Conservation (phyloP, 2,888 invertebrate genomes). For the Pandemis heparana region DNA sequence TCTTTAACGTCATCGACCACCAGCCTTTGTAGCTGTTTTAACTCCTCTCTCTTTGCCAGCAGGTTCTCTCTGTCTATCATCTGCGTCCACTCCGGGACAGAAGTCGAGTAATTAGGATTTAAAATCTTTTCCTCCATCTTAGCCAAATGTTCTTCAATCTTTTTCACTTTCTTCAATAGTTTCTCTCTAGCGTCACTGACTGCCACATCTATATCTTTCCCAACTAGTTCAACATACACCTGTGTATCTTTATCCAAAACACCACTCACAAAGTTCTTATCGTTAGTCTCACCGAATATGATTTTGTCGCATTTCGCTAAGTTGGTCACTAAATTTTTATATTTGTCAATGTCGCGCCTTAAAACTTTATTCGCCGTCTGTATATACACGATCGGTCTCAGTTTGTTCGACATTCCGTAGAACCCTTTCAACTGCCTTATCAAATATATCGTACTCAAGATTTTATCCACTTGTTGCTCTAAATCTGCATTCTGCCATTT, state of each 20-base stretch:
- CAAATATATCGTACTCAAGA: slow-evolving; percentile 75
- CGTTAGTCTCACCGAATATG: slow-evolving; percentile 50
- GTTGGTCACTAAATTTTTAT: slow-evolving; percentile 56
- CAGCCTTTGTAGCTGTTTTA: slow-evolving; percentile 69
- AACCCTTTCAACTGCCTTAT: slow-evolving; percentile 85
- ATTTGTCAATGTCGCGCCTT: slow-evolving; percentile 3
- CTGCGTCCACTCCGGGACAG: slow-evolving; percentile 59
- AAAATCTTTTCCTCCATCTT: slow-evolving; percentile 66
- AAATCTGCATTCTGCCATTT: slow-evolving; percentile 67
- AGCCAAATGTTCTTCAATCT: slow-evolving; percentile 61
- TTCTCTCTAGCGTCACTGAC: slow-evolving; percentile 62
- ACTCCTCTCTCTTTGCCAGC: slow-evolving; percentile 62
- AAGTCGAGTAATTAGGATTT: slow-evolving; percentile 56
- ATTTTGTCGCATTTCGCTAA: slow-evolving; percentile 61
- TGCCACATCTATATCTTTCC: slow-evolving; percentile 58
- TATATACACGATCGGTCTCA: slow-evolving; percentile 66
- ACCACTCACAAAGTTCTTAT: slow-evolving; percentile 60
- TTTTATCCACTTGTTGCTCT: slow-evolving; percentile 76
- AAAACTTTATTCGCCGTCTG: slow-evolving; percentile 49
- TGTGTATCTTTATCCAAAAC: slow-evolving; percentile 64
- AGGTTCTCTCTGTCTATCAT: slow-evolving; percentile 64
- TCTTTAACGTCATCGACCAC: slow-evolving; percentile 44
- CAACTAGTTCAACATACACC: slow-evolving; percentile 66
- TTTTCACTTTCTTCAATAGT: slow-evolving; percentile 64
- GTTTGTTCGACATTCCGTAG: slow-evolving; percentile 83